phyloP scores from a whole-genome alignment of 2,797 vertebrate genomes.

The Emydoidea blandingii region DNA sequence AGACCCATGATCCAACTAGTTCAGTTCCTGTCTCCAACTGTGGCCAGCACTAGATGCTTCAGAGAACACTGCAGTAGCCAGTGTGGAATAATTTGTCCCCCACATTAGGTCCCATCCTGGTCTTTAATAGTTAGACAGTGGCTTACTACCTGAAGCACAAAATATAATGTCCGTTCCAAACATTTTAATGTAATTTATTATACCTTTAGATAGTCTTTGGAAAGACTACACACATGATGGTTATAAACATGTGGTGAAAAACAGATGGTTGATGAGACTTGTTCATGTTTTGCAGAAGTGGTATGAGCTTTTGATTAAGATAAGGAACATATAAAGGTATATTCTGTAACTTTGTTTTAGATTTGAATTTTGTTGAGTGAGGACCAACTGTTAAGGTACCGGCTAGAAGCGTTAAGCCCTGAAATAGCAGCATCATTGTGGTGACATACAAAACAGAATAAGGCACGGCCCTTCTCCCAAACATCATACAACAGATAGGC shows the following conservation, averaged over 20 bases:
- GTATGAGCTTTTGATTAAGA: constrained; percentile 13
- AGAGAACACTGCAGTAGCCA: no score
- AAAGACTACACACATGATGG: constrained; percentile 1
- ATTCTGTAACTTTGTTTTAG: neutral
- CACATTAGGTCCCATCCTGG: fast-evolving
- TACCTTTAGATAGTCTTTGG: fast-evolving
- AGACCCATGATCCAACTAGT: no score
- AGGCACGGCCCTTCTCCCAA: fast-evolving
- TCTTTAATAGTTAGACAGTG: no score
- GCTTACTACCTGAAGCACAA: no score
- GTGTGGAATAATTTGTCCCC: fast-evolving
- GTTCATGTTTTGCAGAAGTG: neutral
- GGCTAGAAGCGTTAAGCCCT: fast-evolving
- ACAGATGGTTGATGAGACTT: constrained; percentile 26
- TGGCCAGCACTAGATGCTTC: neutral
- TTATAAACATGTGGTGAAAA: neutral
- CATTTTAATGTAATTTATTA: neutral
- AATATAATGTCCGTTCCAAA: neutral
- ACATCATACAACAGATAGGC: neutral
- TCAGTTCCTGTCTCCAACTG: neutral
- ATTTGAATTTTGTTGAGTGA: neutral
- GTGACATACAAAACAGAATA: fast-evolving
- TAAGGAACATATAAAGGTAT: neutral
- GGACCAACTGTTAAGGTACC: neutral
- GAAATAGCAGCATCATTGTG: fast-evolving